Evolutionary conservation across 2,888 invertebrate species (phyloP), one percentile per base, ranked within the genome.

Genomic region (Macrophya annulata): DNA sequence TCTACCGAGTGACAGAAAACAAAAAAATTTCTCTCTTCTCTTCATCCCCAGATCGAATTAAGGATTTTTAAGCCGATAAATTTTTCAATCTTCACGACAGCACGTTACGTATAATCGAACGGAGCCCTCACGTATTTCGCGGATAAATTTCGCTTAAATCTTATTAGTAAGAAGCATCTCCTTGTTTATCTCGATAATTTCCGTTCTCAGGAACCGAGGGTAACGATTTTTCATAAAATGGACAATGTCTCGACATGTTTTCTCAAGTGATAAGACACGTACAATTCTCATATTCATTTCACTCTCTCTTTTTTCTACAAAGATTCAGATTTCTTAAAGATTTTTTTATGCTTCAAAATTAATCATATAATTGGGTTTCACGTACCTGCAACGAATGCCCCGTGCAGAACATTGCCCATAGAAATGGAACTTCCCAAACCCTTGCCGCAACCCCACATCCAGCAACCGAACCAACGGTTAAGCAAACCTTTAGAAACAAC

Each of bases 401-500:
- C 2, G 92, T 93, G 87, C 93, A 93, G 86, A 93, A 93, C 79
- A 92, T 89, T 4, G 93, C 93, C 93, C 93, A 93, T 17, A 93
- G 89, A 77, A 93, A 91, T 5, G 93, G 92, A 79, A 92, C 83
- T 85, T 91, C 92, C 92, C 91, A 93, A 15, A 92, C 89, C 43
- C 92, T 90, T n/a, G 92, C 92, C 10, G 92, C 92, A 4, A 93
- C 91, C 4, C 92, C 93, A 85, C 92, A 93, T 8, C 91, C 92
- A 87, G 94, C 94, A 1, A 95, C 94, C 21, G 94, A 87, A 10
- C 94, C 94, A 90, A 95, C 93, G 87, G 93, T 93, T 74, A 93
- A 87, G 76, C 94, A 93, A 90, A 95, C 95, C 93, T 95, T 95
- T 25, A 95, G 93, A 91, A 96, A 96, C 31, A 96, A 94, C 86